Conservation (phyloP, 2,113 vertebrate species). For the Hemiprocne comata region DNA sequence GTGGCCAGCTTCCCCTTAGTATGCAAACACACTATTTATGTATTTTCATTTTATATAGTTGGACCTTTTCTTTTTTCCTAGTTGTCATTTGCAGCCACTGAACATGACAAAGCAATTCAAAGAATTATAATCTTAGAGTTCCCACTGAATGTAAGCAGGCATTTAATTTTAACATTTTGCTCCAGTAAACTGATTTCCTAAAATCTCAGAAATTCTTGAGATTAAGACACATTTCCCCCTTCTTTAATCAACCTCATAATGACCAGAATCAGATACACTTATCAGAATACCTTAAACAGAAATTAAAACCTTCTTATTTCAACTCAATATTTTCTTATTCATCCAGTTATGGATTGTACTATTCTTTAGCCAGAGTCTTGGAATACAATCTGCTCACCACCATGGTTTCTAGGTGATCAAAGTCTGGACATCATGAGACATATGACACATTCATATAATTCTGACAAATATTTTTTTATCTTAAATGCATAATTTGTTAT, state of each 20-base stretch:
- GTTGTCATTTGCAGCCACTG: neutral
- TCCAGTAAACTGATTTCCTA: neutral
- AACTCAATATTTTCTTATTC: neutral
- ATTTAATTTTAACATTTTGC: neutral
- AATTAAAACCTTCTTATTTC: neutral
- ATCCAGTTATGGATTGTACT: neutral
- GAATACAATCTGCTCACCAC: neutral
- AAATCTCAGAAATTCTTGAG: neutral
- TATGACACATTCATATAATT: neutral
- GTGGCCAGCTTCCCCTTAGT: neutral
- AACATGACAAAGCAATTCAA: neutral
- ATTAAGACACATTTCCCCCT: neutral
- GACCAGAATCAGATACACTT: accelerated
- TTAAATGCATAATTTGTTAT: neutral
- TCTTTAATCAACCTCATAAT: neutral
- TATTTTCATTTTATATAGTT: neutral
- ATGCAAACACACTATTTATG: neutral
- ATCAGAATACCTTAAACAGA: neutral
- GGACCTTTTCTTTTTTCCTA: neutral
- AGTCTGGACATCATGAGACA: neutral
- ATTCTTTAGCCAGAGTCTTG: neutral
- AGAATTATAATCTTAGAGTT: neutral
- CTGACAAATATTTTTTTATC: neutral
- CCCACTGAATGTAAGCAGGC: neutral
- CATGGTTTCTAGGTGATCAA: neutral